phyloP scores from a whole-genome alignment of 2,113 vertebrate species.

The Galemys pyrenaicus region DNA sequence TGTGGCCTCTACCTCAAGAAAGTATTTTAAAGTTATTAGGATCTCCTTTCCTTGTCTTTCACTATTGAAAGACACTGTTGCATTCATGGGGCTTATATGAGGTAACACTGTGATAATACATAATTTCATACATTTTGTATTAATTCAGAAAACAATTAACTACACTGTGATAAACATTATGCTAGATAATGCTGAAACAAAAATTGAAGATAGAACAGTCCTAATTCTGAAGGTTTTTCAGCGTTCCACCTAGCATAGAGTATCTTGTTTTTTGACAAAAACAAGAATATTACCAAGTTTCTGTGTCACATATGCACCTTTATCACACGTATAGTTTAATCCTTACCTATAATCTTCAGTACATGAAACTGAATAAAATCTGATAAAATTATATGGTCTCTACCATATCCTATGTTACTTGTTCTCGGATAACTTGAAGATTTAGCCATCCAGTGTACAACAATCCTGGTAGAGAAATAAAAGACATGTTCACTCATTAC shows the following conservation, averaged over 20 bases:
- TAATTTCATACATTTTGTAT: conserved; percentile 31
- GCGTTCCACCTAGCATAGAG: not conserved
- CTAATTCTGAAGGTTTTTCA: not conserved
- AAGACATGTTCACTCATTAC: conserved; percentile 49
- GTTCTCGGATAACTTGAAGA: conserved; percentile 56
- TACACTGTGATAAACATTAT: not conserved
- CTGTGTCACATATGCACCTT: not conserved
- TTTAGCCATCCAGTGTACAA: conserved; percentile 39
- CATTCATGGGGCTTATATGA: not conserved
- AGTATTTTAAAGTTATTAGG: not conserved
- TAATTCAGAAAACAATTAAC: not conserved
- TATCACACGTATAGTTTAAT: conserved; percentile 17
- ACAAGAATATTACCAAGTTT: not conserved
- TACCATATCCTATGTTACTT: conserved; percentile 36
- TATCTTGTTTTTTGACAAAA: conserved; percentile 33
- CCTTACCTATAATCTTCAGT: conserved; percentile 56
- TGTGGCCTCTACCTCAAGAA: not conserved
- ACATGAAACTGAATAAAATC: conserved; percentile 37
- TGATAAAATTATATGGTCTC: conserved; percentile 38
- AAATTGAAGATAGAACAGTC: not conserved
- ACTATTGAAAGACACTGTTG: not conserved
- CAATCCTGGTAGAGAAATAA: conserved; percentile 63
- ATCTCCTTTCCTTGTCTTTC: not conserved
- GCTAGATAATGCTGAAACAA: not conserved
- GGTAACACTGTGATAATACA: not conserved